Conservation (phyloP, 2,888 invertebrate species). For the Dynastes maya region DNA sequence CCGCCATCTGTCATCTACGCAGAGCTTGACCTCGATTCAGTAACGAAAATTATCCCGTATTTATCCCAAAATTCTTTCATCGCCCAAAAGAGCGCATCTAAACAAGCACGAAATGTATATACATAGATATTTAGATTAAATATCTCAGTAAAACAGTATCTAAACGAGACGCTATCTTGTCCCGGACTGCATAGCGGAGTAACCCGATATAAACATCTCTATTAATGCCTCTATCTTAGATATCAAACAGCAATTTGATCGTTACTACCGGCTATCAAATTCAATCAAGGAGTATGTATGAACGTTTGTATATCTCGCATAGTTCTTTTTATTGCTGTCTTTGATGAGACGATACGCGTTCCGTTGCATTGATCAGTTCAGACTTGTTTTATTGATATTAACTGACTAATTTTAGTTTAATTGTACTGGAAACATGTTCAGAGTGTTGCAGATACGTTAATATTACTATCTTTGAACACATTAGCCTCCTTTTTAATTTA, state of each 20-base stretch:
- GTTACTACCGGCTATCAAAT: slow-evolving; percentile 2
- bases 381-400: slow-evolving; percentile 12
- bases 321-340: slow-evolving; percentile 2
- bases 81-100: no score
- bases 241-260: slow-evolving; percentile 1
- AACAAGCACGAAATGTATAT: no score
- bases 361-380: not conserved
- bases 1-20: no score
- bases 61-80: no score
- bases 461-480: no score
- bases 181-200: not conserved
- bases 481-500: no score
- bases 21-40: no score
- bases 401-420: slow-evolving; percentile 8
- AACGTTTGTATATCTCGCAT: not conserved
- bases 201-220: slow-evolving; percentile 3
- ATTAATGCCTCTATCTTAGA: slow-evolving; percentile 10
- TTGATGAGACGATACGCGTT: not conserved
- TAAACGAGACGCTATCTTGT: not conserved
- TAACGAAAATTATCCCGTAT: no score
- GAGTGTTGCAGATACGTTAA: no score
- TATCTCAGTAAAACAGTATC: no score
- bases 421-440: not conserved
- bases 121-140: no score
- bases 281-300: not conserved